These are phyloP conservation scores for Sebastes wilsoni DNA, from an alignment of 2,797 vertebrate species.

Conservation along the genomic window DNA sequence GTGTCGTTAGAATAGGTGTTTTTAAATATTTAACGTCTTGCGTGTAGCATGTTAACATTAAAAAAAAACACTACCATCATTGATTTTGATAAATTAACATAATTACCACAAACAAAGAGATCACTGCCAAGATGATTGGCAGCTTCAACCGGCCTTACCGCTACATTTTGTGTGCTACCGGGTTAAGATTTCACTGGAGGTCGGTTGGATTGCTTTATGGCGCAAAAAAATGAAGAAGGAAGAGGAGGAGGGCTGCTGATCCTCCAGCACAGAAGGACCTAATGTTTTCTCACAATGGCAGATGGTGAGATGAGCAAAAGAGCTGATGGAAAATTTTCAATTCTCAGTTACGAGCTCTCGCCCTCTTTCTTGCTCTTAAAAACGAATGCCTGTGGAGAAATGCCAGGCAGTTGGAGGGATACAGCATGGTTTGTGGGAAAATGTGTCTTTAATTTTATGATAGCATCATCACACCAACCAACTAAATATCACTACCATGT, in stretches of 20 bases:
- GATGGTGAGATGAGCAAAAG: slow-evolving; percentile 60
- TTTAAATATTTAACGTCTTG: not conserved
- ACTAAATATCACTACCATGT: not conserved
- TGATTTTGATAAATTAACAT: slow-evolving; percentile 14
- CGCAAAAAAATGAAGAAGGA: slow-evolving; percentile 1
- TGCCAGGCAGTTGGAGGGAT: slow-evolving; percentile 3
- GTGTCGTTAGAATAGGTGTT: not conserved
- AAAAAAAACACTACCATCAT: not conserved
- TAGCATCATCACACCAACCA: not conserved
- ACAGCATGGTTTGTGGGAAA: not conserved
- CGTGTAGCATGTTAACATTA: not conserved
- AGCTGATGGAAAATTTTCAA: slow-evolving; percentile 31
- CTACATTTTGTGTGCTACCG: not conserved
- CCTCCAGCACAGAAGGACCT: slow-evolving; percentile 38
- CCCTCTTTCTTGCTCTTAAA: slow-evolving; percentile 23
- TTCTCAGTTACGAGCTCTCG: slow-evolving; percentile 29
- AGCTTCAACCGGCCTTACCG: slow-evolving; percentile 1
- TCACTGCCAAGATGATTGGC: slow-evolving; percentile 32
- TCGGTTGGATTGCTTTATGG: slow-evolving; percentile 30
- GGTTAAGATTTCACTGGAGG: slow-evolving; percentile 39
- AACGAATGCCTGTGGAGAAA: slow-evolving; percentile 7
- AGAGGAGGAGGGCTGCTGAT: slow-evolving; percentile 32
- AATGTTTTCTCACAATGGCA: slow-evolving; percentile 55
- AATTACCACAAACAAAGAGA: slow-evolving; percentile 36
- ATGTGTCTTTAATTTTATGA: slow-evolving; percentile 5